These are phyloP conservation scores for Megathymus violae DNA, from an alignment of 1,140 invertebrate genomes.

Conservation along the genomic window DNA sequence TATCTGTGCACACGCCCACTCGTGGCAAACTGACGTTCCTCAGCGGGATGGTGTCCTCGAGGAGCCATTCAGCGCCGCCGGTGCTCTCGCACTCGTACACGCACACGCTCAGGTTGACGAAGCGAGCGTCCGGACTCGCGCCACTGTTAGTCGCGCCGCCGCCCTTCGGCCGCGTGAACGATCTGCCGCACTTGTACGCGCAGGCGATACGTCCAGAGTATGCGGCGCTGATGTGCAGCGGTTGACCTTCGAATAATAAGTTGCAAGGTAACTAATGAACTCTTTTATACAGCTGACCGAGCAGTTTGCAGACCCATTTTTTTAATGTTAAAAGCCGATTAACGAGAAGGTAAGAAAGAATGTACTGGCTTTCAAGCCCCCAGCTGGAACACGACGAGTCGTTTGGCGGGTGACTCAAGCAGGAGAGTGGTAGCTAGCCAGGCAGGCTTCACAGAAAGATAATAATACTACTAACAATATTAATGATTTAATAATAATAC, in stretches of 20 bases:
- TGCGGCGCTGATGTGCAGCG: constrained; percentile 97
- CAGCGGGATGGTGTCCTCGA: constrained; percentile 98
- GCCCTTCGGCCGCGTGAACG: constrained; percentile 91
- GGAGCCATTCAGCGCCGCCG: constrained; percentile 98
- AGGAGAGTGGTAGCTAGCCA: too few relatives aligned
- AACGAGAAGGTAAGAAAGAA: too few relatives aligned
- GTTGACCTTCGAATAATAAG: constrained; percentile 86
- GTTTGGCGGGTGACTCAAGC: too few relatives aligned
- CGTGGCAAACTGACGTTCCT: constrained; percentile 94
- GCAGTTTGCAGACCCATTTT: too few relatives aligned
- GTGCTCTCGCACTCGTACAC: constrained; percentile 99
- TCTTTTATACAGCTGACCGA: too few relatives aligned
- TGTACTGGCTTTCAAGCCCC: too few relatives aligned
- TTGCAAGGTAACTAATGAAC: not conserved
- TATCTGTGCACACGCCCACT: constrained; percentile 88
- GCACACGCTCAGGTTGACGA: constrained; percentile 97
- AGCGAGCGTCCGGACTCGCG: constrained; percentile 89
- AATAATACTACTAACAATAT: too few relatives aligned
- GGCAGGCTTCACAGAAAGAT: too few relatives aligned
- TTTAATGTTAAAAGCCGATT: too few relatives aligned
- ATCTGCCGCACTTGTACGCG: constrained; percentile 96
- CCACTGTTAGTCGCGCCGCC: constrained; percentile 44
- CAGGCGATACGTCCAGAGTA: constrained; percentile 98
- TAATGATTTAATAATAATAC: too few relatives aligned
- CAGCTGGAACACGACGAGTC: too few relatives aligned